Base-by-base conservation (phyloP, 2,113 vertebrate species). In the Crypturellus undulatus region DNA sequence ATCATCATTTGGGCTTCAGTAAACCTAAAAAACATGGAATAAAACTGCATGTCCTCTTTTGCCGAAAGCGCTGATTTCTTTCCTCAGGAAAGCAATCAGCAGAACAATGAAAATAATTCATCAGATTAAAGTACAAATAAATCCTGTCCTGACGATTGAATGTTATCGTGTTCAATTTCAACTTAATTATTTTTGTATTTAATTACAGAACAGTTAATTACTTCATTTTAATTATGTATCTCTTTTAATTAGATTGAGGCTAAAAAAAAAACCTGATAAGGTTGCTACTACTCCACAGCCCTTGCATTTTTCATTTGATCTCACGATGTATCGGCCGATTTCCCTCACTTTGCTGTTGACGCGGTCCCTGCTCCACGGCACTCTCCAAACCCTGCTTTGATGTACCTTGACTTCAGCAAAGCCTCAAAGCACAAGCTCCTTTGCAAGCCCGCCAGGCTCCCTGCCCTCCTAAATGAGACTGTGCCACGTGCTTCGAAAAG, bases 121-220 rank as follows among this genome's bases (percentile, higher is more conserved):
- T 97, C 92, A 97, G 94, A 97, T 97, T 96, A 94, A 97, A 95
- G 89, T 86, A 87, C 90, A 94, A 94, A 97, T 97, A 96, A 97
- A 97, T 97, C 94, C 96, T 96, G 84, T 87, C 92, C 79, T 70
- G 94, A 96, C 97, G 97, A 97, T 76, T 94, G 87, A 96, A 97
- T 97, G 83, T 83, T 97, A 97, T 97, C 89, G 0, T 89, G 94
- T 95, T 97, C 97, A 96, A 97, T 98, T 98, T 97, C 93, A 94
- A 94, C 89, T 96, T 96, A 97, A 98, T 97, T 97, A 98, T 97
- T 98, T 98, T 96, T 93, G 86, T 96, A 97, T 98, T 97, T 98
- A 98, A 98, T 98, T 98, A 97, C 93, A 96, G 97, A 97, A 96
- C 0, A 8, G 96, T 96, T 97, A 96, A 98, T 97, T 96, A 87